Conservation (phyloP, 1,140 invertebrate species). For the Gryon sp. region DNA sequence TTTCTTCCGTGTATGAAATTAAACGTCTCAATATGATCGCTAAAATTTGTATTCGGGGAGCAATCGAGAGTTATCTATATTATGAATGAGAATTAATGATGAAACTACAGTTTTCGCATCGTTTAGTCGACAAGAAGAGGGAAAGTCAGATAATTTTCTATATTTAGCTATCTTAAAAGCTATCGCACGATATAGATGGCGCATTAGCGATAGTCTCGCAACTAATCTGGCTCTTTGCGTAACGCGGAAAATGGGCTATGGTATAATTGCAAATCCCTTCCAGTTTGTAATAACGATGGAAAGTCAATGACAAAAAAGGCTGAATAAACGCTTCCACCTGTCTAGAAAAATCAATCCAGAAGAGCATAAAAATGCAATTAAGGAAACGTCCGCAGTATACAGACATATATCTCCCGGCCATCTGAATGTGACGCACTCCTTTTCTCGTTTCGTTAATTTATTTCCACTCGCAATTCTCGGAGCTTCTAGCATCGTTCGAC, state of each 20-base stretch:
- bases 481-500: conserved; percentile 2
- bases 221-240: conserved; percentile 38
- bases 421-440: conserved; percentile 39
- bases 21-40: too few species aligned
- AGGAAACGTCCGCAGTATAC: conserved; percentile 69
- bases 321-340: conserved; percentile 51
- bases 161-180: conserved; percentile 13
- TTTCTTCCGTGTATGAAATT: too few species aligned
- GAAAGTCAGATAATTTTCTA: too few species aligned
- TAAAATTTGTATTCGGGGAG: too few species aligned
- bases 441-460: conserved; percentile 30
- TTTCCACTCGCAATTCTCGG: conserved; percentile 11
- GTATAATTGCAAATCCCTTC: conserved; percentile 31
- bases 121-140: too few species aligned
- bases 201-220: conserved; percentile 41
- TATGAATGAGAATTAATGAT: too few species aligned
- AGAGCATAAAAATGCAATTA: conserved; percentile 77
- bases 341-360: conserved; percentile 67
- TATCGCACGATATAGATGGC: conserved; percentile 22
- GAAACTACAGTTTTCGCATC: too few species aligned
- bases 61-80: too few species aligned
- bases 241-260: conserved; percentile 31
- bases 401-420: conserved; percentile 21
- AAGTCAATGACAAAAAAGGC: conserved; percentile 49
- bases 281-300: conserved; percentile 42